These are phyloP conservation scores for Leuctra nigra DNA, from an alignment of 2,888 invertebrate genomes.

Conservation along the genomic window DNA sequence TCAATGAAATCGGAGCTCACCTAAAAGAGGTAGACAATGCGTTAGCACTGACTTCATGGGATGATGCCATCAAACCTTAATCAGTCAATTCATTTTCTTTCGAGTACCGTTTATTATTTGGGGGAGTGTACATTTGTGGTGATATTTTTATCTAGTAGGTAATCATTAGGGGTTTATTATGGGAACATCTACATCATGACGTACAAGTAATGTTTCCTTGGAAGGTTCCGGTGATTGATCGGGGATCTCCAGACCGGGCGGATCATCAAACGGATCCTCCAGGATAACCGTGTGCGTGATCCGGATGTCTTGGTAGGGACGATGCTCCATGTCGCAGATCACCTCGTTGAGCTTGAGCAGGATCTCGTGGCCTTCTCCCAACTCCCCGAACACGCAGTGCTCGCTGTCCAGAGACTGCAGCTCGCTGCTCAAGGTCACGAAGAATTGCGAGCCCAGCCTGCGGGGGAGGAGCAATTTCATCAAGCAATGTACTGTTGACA, in stretches of 20 bases:
- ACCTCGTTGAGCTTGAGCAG: constrained; percentile 87
- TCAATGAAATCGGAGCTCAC: no score
- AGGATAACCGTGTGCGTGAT: constrained; percentile 94
- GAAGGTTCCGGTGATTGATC: constrained; percentile 85
- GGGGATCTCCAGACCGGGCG: constrained; percentile 66
- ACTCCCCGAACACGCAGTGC: constrained; percentile 94
- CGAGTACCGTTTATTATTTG: no score
- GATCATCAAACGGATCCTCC: constrained; percentile 94
- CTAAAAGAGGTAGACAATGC: no score
- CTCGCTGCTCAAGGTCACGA: constrained; percentile 83
- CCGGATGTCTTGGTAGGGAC: constrained; percentile 87
- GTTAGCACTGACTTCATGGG: no score
- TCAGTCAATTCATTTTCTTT: no score
- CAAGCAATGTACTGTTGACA: no score
- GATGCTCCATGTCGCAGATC: constrained; percentile 81
- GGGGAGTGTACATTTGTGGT: no score
- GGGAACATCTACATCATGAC: no score
- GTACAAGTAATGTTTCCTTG: constrained; percentile 59
- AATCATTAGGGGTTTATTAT: no score
- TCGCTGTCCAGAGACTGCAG: constrained; percentile 82
- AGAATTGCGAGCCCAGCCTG: constrained; percentile 85
- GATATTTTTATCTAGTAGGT: no score
- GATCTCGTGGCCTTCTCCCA: constrained; percentile 85
- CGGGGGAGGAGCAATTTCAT: no score
- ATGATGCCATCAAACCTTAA: no score